Conservation (phyloP, 2,888 invertebrate genomes). For the Hecatera dysodea region DNA sequence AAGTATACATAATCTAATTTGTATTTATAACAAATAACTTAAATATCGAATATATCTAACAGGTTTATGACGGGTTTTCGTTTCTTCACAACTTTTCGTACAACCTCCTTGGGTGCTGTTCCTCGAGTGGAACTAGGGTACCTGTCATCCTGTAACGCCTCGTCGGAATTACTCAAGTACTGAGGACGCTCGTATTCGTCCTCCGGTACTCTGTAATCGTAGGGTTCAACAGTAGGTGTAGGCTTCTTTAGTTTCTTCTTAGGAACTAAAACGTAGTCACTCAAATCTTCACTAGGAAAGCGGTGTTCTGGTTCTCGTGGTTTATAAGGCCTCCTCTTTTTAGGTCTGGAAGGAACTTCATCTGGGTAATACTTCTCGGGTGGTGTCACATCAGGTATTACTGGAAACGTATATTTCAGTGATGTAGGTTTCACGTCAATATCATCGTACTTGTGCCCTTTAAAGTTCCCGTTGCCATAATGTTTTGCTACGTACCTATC, state of each 20-base stretch:
- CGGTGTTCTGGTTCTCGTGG: conserved; percentile 72
- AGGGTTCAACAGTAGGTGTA: conserved; percentile 73
- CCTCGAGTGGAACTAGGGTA: conserved; percentile 75
- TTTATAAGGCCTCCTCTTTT: conserved; percentile 83
- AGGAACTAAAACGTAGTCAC: conserved; percentile 85
- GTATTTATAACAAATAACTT: conserved; percentile 74
- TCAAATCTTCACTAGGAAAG: conserved; percentile 77
- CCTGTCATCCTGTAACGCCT: conserved; percentile 77
- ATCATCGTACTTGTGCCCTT: conserved; percentile 79
- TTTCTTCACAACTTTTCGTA: conserved; percentile 85
- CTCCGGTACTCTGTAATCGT: conserved; percentile 79
- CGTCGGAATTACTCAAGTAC: conserved; percentile 71
- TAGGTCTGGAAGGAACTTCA: conserved; percentile 78
- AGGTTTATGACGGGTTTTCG: conserved; percentile 83
- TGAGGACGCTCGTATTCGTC: conserved; percentile 82
- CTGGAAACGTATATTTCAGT: conserved; percentile 74
- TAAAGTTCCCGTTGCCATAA: conserved; percentile 73
- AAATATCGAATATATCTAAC: conserved; percentile 87
- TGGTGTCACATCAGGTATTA: conserved; percentile 76
- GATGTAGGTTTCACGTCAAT: conserved; percentile 69
- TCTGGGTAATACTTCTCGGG: conserved; percentile 79
- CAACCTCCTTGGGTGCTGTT: conserved; percentile 76
- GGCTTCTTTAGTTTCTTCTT: conserved; percentile 85
- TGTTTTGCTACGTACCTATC: conserved; percentile 77
- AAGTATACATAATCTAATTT: conserved; percentile 78